Evolutionary conservation across 2,797 vertebrate species (phyloP), one percentile per base, ranked within the genome.

Genomic region (Coilia nasus): DNA sequence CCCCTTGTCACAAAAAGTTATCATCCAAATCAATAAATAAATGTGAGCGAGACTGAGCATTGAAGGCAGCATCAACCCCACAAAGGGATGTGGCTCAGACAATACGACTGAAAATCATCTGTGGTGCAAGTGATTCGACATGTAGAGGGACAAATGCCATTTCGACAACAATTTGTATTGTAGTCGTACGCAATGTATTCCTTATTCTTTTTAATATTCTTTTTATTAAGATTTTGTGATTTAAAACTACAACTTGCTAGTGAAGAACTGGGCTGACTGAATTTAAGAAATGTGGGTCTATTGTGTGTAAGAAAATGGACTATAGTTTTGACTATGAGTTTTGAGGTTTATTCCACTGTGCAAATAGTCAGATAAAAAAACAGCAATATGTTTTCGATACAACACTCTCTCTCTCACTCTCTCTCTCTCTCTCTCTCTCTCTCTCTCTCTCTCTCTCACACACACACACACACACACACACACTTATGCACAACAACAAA

Each of bases 1-100:
- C 71, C 21, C 71, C 71, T 78, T 78, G 71, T 78, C 71, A 78
- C 71, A 92, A 93, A 91, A 82, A 87, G 84, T 90, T 89, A 88
- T 56, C 71, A 44, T 78, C 71, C 19, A 35, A 78, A 78, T n/a
- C 71, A 78, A 78, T 35, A 78, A 44, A 41, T 44, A 78, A 78
- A 78, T 78, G 35, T 78, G 35, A 44, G 35, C 71, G 41, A 41
- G 71, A 19, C 71, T 44, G 35, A 44, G 35, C 71, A 21, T 15
- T 41, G 71, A 19, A 78, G 25, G 71, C 44, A 78, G 31, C 35
- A 41, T 78, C 35, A 44, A 44, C 71, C 44, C 71, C 35, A 44
- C 71, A 78, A 78, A 44, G 35, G 71, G 71, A 78, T 31, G 31
- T 11, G 17, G 35, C 71, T 31, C 67, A 75, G 28, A 78, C 71